Evolutionary conservation across 1,140 invertebrate species (phyloP), one percentile per base, ranked within the genome.

Genomic region (Drosophila bifasciata): DNA sequence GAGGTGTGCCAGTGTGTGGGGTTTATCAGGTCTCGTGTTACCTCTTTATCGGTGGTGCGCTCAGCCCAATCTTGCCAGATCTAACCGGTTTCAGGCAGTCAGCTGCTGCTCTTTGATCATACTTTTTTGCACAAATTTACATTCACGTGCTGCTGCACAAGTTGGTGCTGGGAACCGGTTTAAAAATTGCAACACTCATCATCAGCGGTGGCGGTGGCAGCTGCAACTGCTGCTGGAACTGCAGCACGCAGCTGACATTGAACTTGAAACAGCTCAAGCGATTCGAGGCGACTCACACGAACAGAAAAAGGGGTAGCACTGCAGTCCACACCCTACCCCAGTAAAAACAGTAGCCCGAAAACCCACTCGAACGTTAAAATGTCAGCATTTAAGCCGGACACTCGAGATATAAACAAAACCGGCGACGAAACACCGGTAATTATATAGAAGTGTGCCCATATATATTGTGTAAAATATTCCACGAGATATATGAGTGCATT

Each of bases 201-300:
- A 57, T 44, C 63, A 62, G 61, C n/a, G n/a, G n/a, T n/a, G n/a
- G 45, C 56, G 59, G 50, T 13, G 32, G 32, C 32, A 49, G 50
- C 40, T 62, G 59, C 41, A 51, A 32, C 9, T 46, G 60, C 75
- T 21, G 19, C 4, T 21, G 19, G 2, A 21, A 3, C 3, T 9
- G 8, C 28, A 28, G 7, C 28, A 28, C 9, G 76, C 60, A 62
- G 79, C 81, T 85, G 81, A 85, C 81, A 85, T 85, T 85, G 81
- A 85, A 85, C 81, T 86, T 85, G 81, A 85, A 63, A 50, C 25
- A 66, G 51, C 21, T 64, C 48, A 13, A 74, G 49, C 51, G 23
- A 41, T 32, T 43, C 53, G 53, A 43, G 7, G 7, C 51, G 19
- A 52, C 56, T 60, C 15, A 39, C 13, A 19, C 11, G 36, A n/a